Evolutionary conservation across 2,113 vertebrate species (phyloP).

Genomic region (Grus americana): DNA sequence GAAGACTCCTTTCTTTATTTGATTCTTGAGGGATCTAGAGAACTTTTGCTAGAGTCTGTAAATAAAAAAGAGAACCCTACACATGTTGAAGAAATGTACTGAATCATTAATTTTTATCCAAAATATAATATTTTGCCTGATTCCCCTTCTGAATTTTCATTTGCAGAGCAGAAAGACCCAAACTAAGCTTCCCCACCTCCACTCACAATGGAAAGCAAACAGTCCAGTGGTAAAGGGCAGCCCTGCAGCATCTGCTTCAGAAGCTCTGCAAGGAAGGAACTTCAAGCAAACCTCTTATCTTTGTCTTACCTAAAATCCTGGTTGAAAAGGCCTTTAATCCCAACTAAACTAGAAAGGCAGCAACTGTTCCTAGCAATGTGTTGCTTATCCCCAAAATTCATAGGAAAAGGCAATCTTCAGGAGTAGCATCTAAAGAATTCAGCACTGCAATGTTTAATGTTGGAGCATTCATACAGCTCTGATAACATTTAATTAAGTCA

Average conservation of each 20-base stretch:
- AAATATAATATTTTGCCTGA: background rate
- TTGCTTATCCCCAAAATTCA: background rate
- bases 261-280: background rate
- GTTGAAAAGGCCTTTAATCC: background rate
- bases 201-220: background rate
- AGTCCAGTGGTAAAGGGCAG: background rate
- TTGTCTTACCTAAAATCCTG: background rate
- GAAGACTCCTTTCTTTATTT: background rate
- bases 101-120: background rate
- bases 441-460: background rate
- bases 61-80: background rate
- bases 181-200: background rate
- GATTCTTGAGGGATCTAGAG: background rate
- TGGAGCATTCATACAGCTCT: background rate
- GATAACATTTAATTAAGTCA: background rate
- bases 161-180: background rate
- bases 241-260: background rate
- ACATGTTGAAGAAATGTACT: accelerated
- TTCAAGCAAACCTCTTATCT: background rate
- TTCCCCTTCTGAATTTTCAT: background rate
- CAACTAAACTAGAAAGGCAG: background rate
- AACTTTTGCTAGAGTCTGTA: background rate
- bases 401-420: background rate
- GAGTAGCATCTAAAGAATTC: background rate
- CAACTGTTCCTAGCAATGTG: background rate